Evolutionary conservation across 2,888 invertebrate species (phyloP).

Genomic region (Pristionchus mayeri): DNA sequence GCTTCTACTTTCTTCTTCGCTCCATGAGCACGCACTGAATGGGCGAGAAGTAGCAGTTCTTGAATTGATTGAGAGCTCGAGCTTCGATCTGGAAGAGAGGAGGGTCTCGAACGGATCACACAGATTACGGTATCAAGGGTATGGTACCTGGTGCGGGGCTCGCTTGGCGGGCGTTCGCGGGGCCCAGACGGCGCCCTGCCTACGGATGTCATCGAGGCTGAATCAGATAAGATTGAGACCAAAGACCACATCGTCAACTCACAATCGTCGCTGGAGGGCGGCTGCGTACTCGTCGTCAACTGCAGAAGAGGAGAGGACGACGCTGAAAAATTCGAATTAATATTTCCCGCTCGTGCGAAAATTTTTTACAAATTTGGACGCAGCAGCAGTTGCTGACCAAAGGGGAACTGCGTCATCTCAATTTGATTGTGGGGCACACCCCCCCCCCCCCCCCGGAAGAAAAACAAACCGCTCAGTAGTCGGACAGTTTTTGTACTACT

Average conservation of each 20-base stretch:
- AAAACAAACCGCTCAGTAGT: too few species aligned
- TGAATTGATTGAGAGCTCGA: slow-evolving; percentile 68
- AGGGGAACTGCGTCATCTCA: too few species aligned
- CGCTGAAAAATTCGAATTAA: slow-evolving; percentile 2
- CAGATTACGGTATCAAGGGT: not conserved
- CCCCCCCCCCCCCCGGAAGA: too few species aligned
- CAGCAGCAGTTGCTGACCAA: not conserved
- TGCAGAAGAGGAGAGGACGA: not conserved
- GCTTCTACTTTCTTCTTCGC: slow-evolving; percentile 55
- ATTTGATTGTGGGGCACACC: too few species aligned
- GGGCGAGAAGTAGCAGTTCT: slow-evolving; percentile 71
- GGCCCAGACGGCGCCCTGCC: slow-evolving; percentile 41
- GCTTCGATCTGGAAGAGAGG: slow-evolving; percentile 59
- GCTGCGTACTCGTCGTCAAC: slow-evolving; percentile 41
- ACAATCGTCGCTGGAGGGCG: slow-evolving; percentile 42
- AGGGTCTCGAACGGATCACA: slow-evolving; percentile 13
- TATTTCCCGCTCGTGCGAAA: not conserved
- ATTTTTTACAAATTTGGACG: slow-evolving; percentile 29
- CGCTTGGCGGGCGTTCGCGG: slow-evolving; percentile 36
- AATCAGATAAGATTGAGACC: not conserved
- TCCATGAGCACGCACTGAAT: slow-evolving; percentile 72
- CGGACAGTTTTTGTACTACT: too few species aligned
- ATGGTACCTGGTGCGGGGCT: slow-evolving; percentile 51
- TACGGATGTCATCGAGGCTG: slow-evolving; percentile 28
- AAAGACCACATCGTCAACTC: not conserved